Evolutionary conservation across 2,797 vertebrate species (phyloP), one percentile per base, ranked within the genome.

Genomic region (Potorous gilbertii): DNA sequence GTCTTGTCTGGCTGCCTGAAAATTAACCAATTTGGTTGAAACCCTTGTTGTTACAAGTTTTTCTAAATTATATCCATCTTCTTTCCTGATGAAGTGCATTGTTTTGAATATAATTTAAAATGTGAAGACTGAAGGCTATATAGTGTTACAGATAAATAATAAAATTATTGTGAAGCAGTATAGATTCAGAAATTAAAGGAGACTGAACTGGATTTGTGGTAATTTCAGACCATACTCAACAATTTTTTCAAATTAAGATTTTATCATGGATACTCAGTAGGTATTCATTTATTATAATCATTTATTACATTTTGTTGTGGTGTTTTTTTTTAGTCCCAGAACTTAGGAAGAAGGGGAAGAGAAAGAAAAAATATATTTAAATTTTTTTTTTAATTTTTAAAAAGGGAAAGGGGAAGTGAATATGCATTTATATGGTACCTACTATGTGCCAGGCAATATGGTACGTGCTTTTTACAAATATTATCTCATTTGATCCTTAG

Each of bases 11-110:
- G 8, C 3, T 18, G 5, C 55, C 56, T 91, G 31, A 74, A 54
- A 1, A 46, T 93, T 31, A 94, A 24, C 10, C 14, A 29, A 29
- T 93, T 16, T 56, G 50, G 12, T 16, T 56, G 92, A 52, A 59
- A 92, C 16, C 18, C 21, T 94, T 87, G 54, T 89, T 66, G 59
- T 54, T 93, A 29, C 95, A 93, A 95, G 54, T 54, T 55, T 54
- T 93, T 57, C 87, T 27, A 59, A 90, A 95, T 74, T 27, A 66
- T 13, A 52, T 13, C 54, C 16, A 56, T 62, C n/a, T 87, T 12
- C 52, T 94, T 34, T 34, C 52, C 14, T 91, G 34, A 5, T 87
- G 40, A 91, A 87, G 40, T 56, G 4, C 1, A 50, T 1, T 74
- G 24, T 87, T 87, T 87, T 87, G 21, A 50, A 87, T 27, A 50